Base-by-base conservation (phyloP, 2,113 vertebrate genomes). In the Ailuropoda melanoleuca region DNA sequence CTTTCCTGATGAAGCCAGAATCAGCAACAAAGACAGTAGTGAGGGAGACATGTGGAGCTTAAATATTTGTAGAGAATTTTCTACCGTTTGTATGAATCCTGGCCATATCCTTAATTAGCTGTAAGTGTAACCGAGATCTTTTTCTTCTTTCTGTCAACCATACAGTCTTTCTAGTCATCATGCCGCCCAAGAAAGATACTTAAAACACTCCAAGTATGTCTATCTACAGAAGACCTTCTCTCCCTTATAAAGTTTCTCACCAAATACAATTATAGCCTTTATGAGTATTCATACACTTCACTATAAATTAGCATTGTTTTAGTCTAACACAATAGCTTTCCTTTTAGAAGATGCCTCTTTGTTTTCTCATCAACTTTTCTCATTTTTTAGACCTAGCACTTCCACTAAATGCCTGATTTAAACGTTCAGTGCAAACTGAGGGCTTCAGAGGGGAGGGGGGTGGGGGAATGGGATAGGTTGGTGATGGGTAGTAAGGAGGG, bases 181-280 rank as follows among this genome's bases (percentile, higher is more conserved):
- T 93, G 48, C 26, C 24, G 4, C 39, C 39, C 37, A 77, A 64
- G 53, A 88, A 86, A 72, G 68, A 80, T 43, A 60, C 39, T 82
- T 53, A 39, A 85, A 66, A 46, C 11, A 31, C 37, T 82, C 34
- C 4, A 62, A n/a, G 18, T 17, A 31, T 19, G 3, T 82, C 11
- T 46, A 29, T 39, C n/a, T 26, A 58, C 50, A 68, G 10, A 29
- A 77, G 24, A 95, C 3, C 6, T 62, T 31, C 19, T 24, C 37
- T 21, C 2, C 53, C 90, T 90, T 39, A 19, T 55, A 62, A 81
- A 46, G 24, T 6, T n/a, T 72, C 50, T 90, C 34, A 77, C 15
- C 34, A 93, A 93, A 95, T 80, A 39, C 31, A 86, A 90, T 18
- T 39, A 18, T 39, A 90, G 43, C 50, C 95, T 95, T 81, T 66